Percentiles rank a stretch among this genome's conserved stretches.
Evolutionary conservation across 2,888 invertebrate species (phyloP).

Genomic region (Tortricodes alternella): DNA sequence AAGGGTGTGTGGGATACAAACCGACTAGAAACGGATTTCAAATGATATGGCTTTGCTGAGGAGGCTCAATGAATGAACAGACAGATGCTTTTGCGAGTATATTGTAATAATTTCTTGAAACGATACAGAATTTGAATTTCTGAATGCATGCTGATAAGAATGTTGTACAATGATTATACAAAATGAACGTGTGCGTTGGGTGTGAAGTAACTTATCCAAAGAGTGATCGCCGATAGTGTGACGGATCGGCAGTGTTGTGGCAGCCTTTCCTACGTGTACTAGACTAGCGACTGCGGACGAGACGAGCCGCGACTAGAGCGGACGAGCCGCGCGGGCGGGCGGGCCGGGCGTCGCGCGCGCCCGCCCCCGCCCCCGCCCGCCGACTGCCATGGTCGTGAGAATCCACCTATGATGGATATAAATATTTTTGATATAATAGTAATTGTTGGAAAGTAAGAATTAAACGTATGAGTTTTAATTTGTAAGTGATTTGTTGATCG

Average conservation of each 20-base stretch:
- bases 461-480: slow-evolving; percentile 77
- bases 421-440: slow-evolving; percentile 76
- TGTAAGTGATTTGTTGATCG: slow-evolving; percentile 80
- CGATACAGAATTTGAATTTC: slow-evolving; percentile 50
- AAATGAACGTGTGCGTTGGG: slow-evolving; percentile 52
- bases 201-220: slow-evolving; percentile 69
- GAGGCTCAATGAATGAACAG: slow-evolving; percentile 68
- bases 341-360: too few relatives aligned
- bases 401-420: slow-evolving; percentile 53
- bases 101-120: slow-evolving; percentile 56
- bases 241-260: slow-evolving; percentile 46
- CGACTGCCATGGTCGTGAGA: slow-evolving; percentile 44
- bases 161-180: slow-evolving; percentile 50
- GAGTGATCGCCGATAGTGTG: slow-evolving; percentile 54
- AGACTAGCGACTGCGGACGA: slow-evolving; percentile 16
- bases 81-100: slow-evolving; percentile 59
- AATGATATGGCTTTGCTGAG: slow-evolving; percentile 63
- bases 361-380: slow-evolving; percentile 31
- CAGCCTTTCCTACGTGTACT: slow-evolving; percentile 52
- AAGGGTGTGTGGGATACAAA: slow-evolving; percentile 69
- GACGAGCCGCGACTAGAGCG: slow-evolving; percentile 24
- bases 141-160: slow-evolving; percentile 53
- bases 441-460: slow-evolving; percentile 74
- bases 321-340: slow-evolving; percentile 26
- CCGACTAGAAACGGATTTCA: slow-evolving; percentile 53